These are phyloP conservation scores for Columba guinea DNA, from an alignment of 2,797 vertebrate species.

Conservation along the genomic window DNA sequence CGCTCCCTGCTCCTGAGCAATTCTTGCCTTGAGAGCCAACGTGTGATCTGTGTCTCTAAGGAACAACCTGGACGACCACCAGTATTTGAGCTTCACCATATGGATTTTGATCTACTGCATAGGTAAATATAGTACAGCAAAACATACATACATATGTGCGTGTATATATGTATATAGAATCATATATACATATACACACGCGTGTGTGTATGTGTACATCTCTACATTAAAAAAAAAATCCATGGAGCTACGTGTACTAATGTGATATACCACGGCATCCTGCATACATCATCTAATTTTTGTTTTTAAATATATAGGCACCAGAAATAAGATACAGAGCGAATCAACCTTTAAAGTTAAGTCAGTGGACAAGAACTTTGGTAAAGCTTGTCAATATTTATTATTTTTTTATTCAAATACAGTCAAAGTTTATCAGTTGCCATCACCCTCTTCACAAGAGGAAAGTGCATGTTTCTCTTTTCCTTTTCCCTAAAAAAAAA, in stretches of 20 bases:
- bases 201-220: not conserved
- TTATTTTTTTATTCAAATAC: constrained; percentile 31
- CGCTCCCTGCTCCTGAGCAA: not conserved
- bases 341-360: constrained; percentile 55
- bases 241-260: constrained; percentile 4
- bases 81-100: constrained; percentile 15
- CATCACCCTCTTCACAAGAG: constrained; percentile 57
- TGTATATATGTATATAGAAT: not conserved
- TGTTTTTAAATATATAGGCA: constrained; percentile 4
- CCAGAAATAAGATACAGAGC: constrained; percentile 46
- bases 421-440: constrained; percentile 26
- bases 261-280: constrained; percentile 5
- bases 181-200: not conserved
- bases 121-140: constrained; percentile 33
- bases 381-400: constrained; percentile 70
- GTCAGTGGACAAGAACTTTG: constrained; percentile 72
- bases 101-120: constrained; percentile 52
- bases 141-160: constrained; percentile 12
- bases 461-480: constrained; percentile 36
- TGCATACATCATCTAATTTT: not conserved
- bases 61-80: not conserved
- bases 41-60: not conserved
- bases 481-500: constrained; percentile 35
- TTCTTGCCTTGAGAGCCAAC: not conserved
- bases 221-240: not conserved